Evolutionary conservation across 2,888 invertebrate genomes (phyloP), one percentile per base, ranked within the genome.

Genomic region (Bibio marci): DNA sequence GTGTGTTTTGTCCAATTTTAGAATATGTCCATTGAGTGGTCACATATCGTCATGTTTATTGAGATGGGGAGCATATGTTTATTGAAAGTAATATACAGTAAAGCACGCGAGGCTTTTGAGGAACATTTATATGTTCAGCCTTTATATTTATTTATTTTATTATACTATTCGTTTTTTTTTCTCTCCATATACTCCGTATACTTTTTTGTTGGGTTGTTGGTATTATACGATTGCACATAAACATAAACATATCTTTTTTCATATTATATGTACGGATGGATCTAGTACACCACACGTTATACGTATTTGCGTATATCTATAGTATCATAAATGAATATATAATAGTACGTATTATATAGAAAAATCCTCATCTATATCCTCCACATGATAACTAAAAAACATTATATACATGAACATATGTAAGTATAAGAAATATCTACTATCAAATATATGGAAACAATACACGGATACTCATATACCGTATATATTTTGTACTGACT

Each of bases 11-110:
- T 28, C 28, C 28, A 33, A 33, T 33, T 33, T 33, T 19, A 33
- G 33, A 19, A 33, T 33, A 33, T 33, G 33, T 33, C 33, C 33
- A 33, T 18, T 12, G 6, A 33, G 33, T 18, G 33, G 33, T 33
- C 35, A 35, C 35, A 35, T 35, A 35, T 35, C 35, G 35, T 35
- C 35, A 35, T 35, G 35, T 35, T 35, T 35, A 35, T 35, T 35
- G 35, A 35, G 13, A 35, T 26, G 6, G 35, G 35, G 35, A 35
- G 35, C 35, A 35, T 35, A 35, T 35, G 35, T 35, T 35, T 35
- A 35, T 35, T 35, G 35, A 27, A 35, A 35, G 35, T 35, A 35
- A 35, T 35, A 35, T 35, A 35, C 35, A 35, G 35, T 35, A 35
- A 35, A 35, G 35, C 26, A 35, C 35, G 35, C 35, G 35, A 35